These are phyloP conservation scores for Carassius carassius DNA, from an alignment of 2,113 vertebrate genomes.

Conservation along the genomic window DNA sequence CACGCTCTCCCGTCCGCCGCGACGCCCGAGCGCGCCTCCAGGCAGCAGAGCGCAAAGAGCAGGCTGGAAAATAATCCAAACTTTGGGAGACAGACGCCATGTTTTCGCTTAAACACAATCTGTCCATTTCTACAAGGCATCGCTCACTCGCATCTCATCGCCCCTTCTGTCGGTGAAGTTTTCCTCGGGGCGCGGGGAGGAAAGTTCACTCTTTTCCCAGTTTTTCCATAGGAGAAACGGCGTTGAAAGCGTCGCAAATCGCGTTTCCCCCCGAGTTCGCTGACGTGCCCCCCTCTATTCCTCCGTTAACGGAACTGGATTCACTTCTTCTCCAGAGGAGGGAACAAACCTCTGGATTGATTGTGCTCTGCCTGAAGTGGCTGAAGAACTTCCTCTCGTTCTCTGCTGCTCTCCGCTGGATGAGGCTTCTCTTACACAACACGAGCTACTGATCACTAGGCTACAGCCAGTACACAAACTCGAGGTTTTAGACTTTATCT, in stretches of 20 bases:
- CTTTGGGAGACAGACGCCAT: conserved; percentile 77
- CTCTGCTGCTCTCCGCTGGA: conserved; percentile 37
- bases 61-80: conserved; percentile 66
- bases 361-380: conserved; percentile 40
- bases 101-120: conserved; percentile 78
- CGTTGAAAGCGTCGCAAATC: neutral
- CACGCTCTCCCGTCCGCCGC: conserved; percentile 68
- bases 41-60: conserved; percentile 73
- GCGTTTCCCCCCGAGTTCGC: conserved; percentile 12
- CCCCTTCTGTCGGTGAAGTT: conserved; percentile 71
- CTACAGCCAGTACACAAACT: neutral
- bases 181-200: conserved; percentile 66
- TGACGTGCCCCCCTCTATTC: conserved; percentile 49
- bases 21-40: conserved; percentile 64
- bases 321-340: conserved; percentile 26
- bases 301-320: conserved; percentile 51
- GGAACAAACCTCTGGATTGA: conserved; percentile 28
- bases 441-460: neutral
- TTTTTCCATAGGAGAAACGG: conserved; percentile 60
- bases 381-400: conserved; percentile 46
- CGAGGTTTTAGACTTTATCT: neutral
- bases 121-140: conserved; percentile 83
- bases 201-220: conserved; percentile 48
- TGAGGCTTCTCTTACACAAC: neutral
- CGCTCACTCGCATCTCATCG: conserved; percentile 81